Percentiles rank a stretch among this genome's conserved stretches.
phyloP scores from a whole-genome alignment of 2,797 vertebrate genomes.

The Lycodopsis pacificus region DNA sequence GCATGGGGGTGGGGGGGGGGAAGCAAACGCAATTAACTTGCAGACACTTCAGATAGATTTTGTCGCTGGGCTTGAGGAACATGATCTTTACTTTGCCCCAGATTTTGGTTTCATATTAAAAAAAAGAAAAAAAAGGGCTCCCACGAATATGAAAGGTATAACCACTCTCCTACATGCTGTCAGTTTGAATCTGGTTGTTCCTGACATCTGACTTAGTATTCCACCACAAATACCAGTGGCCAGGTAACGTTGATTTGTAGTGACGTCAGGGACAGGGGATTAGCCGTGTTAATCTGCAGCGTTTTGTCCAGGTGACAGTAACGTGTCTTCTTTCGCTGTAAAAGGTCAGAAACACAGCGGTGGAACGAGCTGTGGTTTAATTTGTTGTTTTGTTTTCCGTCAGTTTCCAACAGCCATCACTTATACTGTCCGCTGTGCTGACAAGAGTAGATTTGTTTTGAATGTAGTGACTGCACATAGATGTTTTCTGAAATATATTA shows the following conservation, averaged over 20 bases:
- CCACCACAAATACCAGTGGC: slow-evolving; percentile 73
- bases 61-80: slow-evolving; percentile 28
- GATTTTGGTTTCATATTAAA: slow-evolving; percentile 60
- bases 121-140: slow-evolving; percentile 21
- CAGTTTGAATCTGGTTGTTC: slow-evolving; percentile 57
- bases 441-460: background rate
- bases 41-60: slow-evolving; percentile 52
- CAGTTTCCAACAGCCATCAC: slow-evolving; percentile 20
- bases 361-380: slow-evolving; percentile 67
- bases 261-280: slow-evolving; percentile 63
- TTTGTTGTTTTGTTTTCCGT: slow-evolving; percentile 69
- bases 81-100: slow-evolving; percentile 63
- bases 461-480: background rate
- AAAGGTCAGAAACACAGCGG: slow-evolving; percentile 79
- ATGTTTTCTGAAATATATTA: background rate
- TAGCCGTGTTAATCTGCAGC: slow-evolving; percentile 66
- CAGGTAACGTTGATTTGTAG: slow-evolving; percentile 71
- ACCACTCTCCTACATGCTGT: slow-evolving; percentile 57
- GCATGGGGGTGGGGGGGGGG: background rate
- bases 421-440: slow-evolving; percentile 8
- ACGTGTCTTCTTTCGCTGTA: slow-evolving; percentile 61
- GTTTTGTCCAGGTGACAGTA: slow-evolving; percentile 74
- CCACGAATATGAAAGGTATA: slow-evolving; percentile 45
- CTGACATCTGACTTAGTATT: slow-evolving; percentile 53
- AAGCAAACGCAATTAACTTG: slow-evolving; percentile 1